phyloP scores from a whole-genome alignment of 2,113 vertebrate genomes.

The Hipposideros armiger region DNA sequence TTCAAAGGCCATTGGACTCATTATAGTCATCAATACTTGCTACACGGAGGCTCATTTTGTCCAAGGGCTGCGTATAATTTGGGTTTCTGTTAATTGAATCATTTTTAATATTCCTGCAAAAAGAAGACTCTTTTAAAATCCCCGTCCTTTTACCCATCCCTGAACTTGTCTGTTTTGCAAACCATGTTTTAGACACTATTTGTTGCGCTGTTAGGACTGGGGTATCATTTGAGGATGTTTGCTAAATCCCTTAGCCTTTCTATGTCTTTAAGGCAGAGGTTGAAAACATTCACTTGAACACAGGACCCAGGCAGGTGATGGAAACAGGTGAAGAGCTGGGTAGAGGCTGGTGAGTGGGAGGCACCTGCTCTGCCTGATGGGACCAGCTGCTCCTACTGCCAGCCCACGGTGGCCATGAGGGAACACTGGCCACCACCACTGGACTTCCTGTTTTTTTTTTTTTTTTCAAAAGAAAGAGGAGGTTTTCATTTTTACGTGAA shows the following conservation, averaged over 20 bases:
- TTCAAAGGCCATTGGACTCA: slow-evolving; percentile 62
- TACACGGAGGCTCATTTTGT: not conserved
- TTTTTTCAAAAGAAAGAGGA: not conserved
- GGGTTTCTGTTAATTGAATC: slow-evolving; percentile 50
- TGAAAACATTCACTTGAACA: not conserved
- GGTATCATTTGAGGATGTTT: slow-evolving; percentile 19
- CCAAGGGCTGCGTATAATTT: not conserved
- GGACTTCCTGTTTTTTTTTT: not conserved
- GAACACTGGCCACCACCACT: fast-evolving
- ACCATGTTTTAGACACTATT: not conserved
- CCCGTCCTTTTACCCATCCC: not conserved
- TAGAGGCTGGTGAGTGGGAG: not conserved
- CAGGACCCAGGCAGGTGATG: not conserved
- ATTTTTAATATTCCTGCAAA: slow-evolving; percentile 3
- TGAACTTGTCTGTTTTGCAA: not conserved
- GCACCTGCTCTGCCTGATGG: not conserved
- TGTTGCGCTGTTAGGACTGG: not conserved
- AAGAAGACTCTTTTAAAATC: slow-evolving; percentile 11
- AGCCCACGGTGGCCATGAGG: fast-evolving
- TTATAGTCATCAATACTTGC: slow-evolving; percentile 39
- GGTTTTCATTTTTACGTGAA: not conserved
- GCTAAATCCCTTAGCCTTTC: not conserved
- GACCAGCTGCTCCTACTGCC: not conserved
- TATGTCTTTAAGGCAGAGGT: not conserved
- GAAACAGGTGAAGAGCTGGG: not conserved